Percentiles rank a stretch among this genome's conserved stretches.
phyloP scores from a whole-genome alignment of 2,113 vertebrate species.

The Hiodon alosoides region DNA sequence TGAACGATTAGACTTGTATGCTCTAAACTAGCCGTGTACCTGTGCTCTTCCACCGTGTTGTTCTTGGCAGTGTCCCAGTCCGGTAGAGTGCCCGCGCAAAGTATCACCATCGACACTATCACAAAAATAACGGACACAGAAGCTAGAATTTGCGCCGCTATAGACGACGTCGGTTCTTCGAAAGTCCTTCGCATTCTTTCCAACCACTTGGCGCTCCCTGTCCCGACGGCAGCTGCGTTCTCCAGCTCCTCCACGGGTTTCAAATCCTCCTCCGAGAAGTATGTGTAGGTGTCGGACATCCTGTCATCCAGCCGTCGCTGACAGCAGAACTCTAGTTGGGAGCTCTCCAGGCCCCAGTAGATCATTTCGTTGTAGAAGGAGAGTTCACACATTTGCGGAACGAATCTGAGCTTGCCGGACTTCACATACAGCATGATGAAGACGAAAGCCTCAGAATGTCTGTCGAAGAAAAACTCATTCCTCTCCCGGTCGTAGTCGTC shows the following conservation, averaged over 20 bases:
- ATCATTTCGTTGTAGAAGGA: slow-evolving; percentile 98
- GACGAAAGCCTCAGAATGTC: slow-evolving; percentile 92
- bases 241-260: slow-evolving; percentile 49
- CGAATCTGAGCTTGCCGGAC: slow-evolving; percentile 90
- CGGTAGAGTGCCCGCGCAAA: slow-evolving; percentile 93
- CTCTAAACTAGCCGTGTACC: slow-evolving; percentile 60
- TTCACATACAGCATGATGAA: slow-evolving; percentile 96
- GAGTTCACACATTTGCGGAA: slow-evolving; percentile 93
- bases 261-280: slow-evolving; percentile 67
- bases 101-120: slow-evolving; percentile 92
- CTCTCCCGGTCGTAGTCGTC: slow-evolving; percentile 95
- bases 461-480: slow-evolving; percentile 97
- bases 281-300: slow-evolving; percentile 87
- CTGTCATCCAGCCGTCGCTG: slow-evolving; percentile 93
- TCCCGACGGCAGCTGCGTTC: slow-evolving; percentile 17
- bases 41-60: slow-evolving; percentile 88
- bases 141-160: slow-evolving; percentile 87
- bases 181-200: slow-evolving; percentile 86
- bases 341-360: slow-evolving; percentile 94
- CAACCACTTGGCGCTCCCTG: slow-evolving; percentile 71
- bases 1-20: neutral
- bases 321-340: slow-evolving; percentile 92
- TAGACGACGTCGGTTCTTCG: slow-evolving; percentile 91
- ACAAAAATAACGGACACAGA: slow-evolving; percentile 92
- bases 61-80: slow-evolving; percentile 93